Percentiles rank a stretch among this genome's conserved stretches.
Evolutionary conservation across 2,797 vertebrate genomes (phyloP).

Genomic region (Pseudochaenichthys georgianus): DNA sequence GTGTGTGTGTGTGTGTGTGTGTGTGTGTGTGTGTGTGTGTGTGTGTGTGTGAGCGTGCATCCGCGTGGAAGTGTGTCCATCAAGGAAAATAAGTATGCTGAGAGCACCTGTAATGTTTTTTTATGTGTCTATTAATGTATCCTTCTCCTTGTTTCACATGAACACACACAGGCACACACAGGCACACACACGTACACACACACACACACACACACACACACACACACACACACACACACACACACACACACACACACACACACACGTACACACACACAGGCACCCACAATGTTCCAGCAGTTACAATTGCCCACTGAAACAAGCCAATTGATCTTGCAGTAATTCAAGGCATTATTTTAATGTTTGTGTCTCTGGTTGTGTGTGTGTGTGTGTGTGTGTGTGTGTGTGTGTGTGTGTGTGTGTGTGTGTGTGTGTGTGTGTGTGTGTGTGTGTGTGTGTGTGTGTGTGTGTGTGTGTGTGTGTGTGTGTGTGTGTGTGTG

Average conservation of each 20-base stretch:
- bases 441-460: too few relatives aligned
- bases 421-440: too few relatives aligned
- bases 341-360: conserved; percentile 66
- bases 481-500: background rate
- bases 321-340: conserved; percentile 68
- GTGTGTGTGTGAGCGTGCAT: background rate
- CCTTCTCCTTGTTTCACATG: conserved; percentile 16
- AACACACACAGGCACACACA: background rate
- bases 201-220: conserved; percentile 2
- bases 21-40: background rate
- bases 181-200: too few relatives aligned
- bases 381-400: too few relatives aligned
- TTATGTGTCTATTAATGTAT: conserved; percentile 11
- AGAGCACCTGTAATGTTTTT: conserved; percentile 2
- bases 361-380: background rate
- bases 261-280: too few relatives aligned
- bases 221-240: background rate
- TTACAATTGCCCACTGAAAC: conserved; percentile 42
- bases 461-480: too few relatives aligned
- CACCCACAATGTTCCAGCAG: conserved; percentile 3
- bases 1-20: background rate
- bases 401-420: too few relatives aligned
- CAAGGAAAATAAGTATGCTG: background rate
- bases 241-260: conserved; percentile 1
- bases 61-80: background rate